These are phyloP conservation scores for Leptarthrus brevirostris DNA, from an alignment of 2,888 invertebrate genomes.

Conservation along the genomic window DNA sequence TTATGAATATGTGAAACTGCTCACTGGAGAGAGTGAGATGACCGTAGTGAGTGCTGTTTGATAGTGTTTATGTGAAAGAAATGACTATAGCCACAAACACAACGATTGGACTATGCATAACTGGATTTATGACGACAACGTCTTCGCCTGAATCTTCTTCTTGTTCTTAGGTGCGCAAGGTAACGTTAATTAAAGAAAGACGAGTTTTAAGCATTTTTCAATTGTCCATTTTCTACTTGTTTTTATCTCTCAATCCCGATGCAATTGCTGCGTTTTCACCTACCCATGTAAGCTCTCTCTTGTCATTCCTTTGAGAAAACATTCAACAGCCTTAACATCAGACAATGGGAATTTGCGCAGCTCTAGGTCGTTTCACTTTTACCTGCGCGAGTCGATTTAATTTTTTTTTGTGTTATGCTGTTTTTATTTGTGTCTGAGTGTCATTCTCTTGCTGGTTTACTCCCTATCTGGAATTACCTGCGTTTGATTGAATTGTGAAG, in stretches of 20 bases:
- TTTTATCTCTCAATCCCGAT: too few species aligned
- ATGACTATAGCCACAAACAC: neutral
- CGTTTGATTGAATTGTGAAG: too few species aligned
- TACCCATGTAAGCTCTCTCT: too few species aligned
- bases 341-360: slow-evolving; percentile 4
- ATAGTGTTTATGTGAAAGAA: slow-evolving; percentile 21
- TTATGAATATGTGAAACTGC: neutral
- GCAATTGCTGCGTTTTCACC: too few species aligned
- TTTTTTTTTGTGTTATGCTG: too few species aligned
- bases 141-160: slow-evolving; percentile 36
- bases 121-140: slow-evolving; percentile 42
- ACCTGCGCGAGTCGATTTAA: neutral
- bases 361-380: slow-evolving; percentile 3
- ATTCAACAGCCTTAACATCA: neutral
- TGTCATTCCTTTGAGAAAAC: neutral
- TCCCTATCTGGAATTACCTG: too few species aligned
- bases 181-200: slow-evolving; percentile 24
- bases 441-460: neutral
- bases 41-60: neutral
- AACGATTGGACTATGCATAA: slow-evolving; percentile 31
- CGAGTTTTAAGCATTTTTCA: neutral
- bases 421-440: too few species aligned
- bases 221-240: too few species aligned
- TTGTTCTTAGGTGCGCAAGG: slow-evolving; percentile 44
- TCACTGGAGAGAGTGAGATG: slow-evolving; percentile 2